Evolutionary conservation across 2,888 invertebrate species (phyloP).

Genomic region (Keiferia lycopersicella): DNA sequence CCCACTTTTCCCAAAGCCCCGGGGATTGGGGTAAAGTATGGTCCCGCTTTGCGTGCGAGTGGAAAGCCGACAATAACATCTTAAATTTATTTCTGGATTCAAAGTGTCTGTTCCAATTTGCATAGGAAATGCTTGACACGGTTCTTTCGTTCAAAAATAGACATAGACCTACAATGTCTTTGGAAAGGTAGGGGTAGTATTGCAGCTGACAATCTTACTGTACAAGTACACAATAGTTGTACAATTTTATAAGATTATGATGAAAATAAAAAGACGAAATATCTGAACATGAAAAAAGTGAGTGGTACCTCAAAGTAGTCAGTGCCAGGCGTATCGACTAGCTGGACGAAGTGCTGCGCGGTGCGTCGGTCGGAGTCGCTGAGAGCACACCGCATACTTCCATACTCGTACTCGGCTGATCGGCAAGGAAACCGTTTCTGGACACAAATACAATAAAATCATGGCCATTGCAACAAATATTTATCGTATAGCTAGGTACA

Average conservation of each 20-base stretch:
- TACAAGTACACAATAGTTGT: too few relatives aligned
- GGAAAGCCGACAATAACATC: conserved; percentile 20
- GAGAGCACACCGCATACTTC: conserved; percentile 94
- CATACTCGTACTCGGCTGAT: conserved; percentile 96
- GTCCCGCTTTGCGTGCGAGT: background rate
- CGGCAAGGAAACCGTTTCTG: conserved; percentile 95
- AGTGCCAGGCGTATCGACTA: conserved; percentile 89
- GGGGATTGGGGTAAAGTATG: conserved; percentile 21
- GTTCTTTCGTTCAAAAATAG: background rate
- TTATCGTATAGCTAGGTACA: too few relatives aligned
- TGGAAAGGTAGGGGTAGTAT: background rate
- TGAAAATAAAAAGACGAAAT: background rate
- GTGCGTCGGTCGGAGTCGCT: conserved; percentile 95
- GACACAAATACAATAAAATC: too few relatives aligned
- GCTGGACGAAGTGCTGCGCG: conserved; percentile 93
- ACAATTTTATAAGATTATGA: background rate
- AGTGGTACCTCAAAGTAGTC: conserved; percentile 76
- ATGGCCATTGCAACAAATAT: too few relatives aligned
- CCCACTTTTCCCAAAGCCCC: conserved; percentile 15
- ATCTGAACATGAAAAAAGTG: background rate
- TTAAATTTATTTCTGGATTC: conserved; percentile 10
- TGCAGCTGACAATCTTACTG: too few relatives aligned
- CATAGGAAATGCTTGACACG: background rate
- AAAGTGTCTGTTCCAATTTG: conserved; percentile 17
- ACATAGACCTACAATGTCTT: background rate